phyloP scores from a whole-genome alignment of 1,140 invertebrate genomes.

The Micrasema longulum region DNA sequence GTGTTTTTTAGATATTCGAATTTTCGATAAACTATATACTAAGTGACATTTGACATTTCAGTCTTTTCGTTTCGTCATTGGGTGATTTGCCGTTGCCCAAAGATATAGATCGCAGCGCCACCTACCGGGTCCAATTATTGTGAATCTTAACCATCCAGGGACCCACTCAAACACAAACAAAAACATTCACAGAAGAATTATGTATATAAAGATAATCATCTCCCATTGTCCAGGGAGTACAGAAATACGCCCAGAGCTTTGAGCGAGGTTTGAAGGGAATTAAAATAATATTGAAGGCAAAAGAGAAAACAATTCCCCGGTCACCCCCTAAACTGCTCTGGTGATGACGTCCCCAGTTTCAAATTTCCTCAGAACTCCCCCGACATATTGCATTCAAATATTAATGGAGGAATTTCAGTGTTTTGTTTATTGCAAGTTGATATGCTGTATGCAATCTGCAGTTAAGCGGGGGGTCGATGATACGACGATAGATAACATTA shows the following conservation, averaged over 20 bases:
- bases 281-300: conserved; percentile 30
- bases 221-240: not conserved
- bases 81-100: too few relatives aligned
- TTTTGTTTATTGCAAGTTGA: conserved; percentile 11
- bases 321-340: conserved; percentile 2
- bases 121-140: too few relatives aligned
- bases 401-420: conserved; percentile 34
- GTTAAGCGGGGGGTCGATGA: conserved; percentile 6
- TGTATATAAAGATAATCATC: conserved; percentile 25
- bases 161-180: too few relatives aligned
- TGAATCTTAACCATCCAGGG: too few relatives aligned
- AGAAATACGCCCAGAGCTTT: not conserved
- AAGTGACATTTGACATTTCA: too few relatives aligned
- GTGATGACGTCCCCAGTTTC: not conserved
- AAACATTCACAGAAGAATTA: too few relatives aligned
- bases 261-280: conserved; percentile 10
- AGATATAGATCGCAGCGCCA: too few relatives aligned
- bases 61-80: too few relatives aligned
- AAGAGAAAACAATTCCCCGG: conserved; percentile 18
- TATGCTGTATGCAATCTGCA: not conserved
- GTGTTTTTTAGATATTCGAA: too few relatives aligned
- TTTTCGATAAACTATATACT: too few relatives aligned
- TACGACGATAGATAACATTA: too few relatives aligned
- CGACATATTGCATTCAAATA: conserved; percentile 14
- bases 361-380: not conserved